Percentiles rank a stretch among this genome's conserved stretches.
phyloP scores from a whole-genome alignment of 2,888 invertebrate genomes.

The Iselma pallidipennis region DNA sequence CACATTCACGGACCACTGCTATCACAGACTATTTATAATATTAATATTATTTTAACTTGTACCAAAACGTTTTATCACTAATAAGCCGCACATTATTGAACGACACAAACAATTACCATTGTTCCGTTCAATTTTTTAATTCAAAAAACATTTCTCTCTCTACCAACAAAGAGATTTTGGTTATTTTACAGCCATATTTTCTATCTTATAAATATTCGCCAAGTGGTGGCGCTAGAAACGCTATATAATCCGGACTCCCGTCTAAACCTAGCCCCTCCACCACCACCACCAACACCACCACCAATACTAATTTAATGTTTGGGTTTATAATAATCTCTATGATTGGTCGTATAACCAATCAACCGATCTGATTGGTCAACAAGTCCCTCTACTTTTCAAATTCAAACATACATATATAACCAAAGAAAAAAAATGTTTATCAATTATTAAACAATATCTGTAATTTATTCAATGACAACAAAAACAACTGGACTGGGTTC shows the following conservation, averaged over 20 bases:
- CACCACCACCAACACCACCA: background rate
- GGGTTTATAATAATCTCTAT: background rate
- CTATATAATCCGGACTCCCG: background rate
- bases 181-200: constrained; percentile 57
- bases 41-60: constrained; percentile 11
- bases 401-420: background rate
- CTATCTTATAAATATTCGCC: constrained; percentile 22
- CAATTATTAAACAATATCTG: background rate
- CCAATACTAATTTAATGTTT: background rate
- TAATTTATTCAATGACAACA: background rate
- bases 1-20: constrained; percentile 41
- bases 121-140: constrained; percentile 33
- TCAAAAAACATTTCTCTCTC: constrained; percentile 49
- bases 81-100: constrained; percentile 26
- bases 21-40: constrained; percentile 17
- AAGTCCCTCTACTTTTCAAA: background rate
- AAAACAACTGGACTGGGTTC: background rate
- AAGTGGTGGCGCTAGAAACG: constrained; percentile 18
- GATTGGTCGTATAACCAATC: background rate
- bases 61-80: constrained; percentile 10
- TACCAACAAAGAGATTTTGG: constrained; percentile 57
- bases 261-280: background rate
- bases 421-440: background rate
- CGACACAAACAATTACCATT: constrained; percentile 21
- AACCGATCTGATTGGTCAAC: background rate